Evolutionary conservation across 2,797 vertebrate genomes (phyloP).

Genomic region (Eulemur rubriventer): DNA sequence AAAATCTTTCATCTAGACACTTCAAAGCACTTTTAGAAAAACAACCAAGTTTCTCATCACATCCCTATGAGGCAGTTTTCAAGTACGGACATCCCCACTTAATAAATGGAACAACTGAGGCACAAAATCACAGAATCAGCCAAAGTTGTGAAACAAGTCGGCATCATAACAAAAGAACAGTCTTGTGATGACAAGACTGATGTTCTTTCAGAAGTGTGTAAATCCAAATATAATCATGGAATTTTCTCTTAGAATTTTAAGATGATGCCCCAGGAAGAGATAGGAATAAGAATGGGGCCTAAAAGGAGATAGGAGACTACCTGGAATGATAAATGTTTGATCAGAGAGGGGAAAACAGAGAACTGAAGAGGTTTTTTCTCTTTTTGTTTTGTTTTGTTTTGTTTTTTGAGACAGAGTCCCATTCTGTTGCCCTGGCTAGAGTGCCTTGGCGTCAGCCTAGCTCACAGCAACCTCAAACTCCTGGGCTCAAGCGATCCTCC

Average conservation of each 20-base stretch:
- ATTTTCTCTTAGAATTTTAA: neutral
- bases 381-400: too few relatives aligned
- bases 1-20: constrained; percentile 68
- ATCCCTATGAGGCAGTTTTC: constrained; percentile 16
- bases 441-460: too few relatives aligned
- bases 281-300: neutral
- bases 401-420: too few relatives aligned
- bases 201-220: neutral
- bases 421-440: too few relatives aligned
- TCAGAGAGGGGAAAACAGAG: constrained; percentile 3
- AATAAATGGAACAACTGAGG: constrained; percentile 42
- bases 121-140: neutral
- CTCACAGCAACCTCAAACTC: too few relatives aligned
- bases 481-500: too few relatives aligned
- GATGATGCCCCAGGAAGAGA: constrained; percentile 37
- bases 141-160: neutral
- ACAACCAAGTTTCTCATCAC: neutral
- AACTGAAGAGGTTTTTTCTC: neutral
- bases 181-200: neutral
- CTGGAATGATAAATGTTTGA: constrained; percentile 51
- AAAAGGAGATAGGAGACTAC: constrained; percentile 5
- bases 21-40: constrained; percentile 59
- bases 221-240: neutral
- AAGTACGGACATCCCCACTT: neutral
- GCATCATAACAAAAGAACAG: neutral